Base-by-base conservation (phyloP, 2,797 vertebrate genomes). In the Brachyrhaphis roseni region DNA sequence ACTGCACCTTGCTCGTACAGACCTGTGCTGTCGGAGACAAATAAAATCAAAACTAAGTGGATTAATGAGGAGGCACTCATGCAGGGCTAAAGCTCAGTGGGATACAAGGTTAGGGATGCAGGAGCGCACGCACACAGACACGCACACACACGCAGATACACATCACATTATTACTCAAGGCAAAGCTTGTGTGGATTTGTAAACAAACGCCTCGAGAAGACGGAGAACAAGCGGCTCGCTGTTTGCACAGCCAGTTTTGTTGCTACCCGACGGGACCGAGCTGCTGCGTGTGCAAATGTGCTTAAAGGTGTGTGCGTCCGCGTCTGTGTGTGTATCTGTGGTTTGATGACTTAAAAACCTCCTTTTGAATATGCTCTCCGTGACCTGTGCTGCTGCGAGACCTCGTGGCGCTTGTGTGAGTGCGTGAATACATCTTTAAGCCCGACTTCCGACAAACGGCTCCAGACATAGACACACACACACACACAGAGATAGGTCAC, bases 211-310 rank as follows among this genome's bases (percentile, higher is more conserved):
- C 85, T 83, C 49, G 83, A 82, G 85, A 91, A 90, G 89, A 93
- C 90, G 92, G 89, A 88, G 82, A 92, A 91, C 86, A 78, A 89
- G 86, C 87, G 73, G 81, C 89, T 86, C 57, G 71, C 86, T 88
- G 88, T 94, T 93, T 94, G 86, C 87, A 87, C 87, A 88, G 90
- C 80, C 88, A 89, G 88, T 86, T 84, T 89, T 89, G 91, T 89
- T 87, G 83, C 90, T 90, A 92, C 87, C 88, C 83, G 49, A 91
- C 81, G 73, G 86, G 87, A 89, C 74, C 39, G 79, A 79, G 87
- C 84, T 90, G 76, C 84, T 88, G 81, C 78, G 83, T 87, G 88
- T 86, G 86, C 81, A 91, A 90, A 88, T 87, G 90, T 74, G 79
- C 83, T 86, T 76, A 82, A 82, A 90, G 78, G 53, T 77, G 45